Conservation (phyloP, 2,888 invertebrate species). For the Caenorhabditis macrosperma region DNA sequence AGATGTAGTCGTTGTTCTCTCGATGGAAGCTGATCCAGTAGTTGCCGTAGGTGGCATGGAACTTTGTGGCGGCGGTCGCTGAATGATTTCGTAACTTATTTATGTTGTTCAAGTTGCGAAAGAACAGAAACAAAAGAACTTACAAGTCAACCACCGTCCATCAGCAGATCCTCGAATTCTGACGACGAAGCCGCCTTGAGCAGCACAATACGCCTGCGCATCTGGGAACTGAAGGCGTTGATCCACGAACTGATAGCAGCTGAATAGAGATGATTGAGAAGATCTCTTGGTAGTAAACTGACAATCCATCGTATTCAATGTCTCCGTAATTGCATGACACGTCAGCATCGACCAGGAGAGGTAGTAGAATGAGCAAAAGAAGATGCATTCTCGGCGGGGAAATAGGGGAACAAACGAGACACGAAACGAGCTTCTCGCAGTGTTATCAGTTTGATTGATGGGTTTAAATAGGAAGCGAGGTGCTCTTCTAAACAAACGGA, state of each 20-base stretch:
- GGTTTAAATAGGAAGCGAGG: slow-evolving; percentile 17
- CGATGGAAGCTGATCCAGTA: slow-evolving; percentile 49
- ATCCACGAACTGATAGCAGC: slow-evolving; percentile 40
- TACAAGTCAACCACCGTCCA: slow-evolving; percentile 30
- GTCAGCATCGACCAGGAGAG: background rate
- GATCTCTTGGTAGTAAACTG: background rate
- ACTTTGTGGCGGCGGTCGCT: slow-evolving; percentile 40
- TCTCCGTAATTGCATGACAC: slow-evolving; percentile 33
- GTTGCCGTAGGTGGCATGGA: slow-evolving; percentile 44
- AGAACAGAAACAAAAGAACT: background rate
- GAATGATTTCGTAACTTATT: background rate
- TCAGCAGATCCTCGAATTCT: slow-evolving; percentile 25
- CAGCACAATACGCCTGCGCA: slow-evolving; percentile 37
- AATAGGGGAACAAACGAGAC: slow-evolving; percentile 7
- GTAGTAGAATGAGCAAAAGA: slow-evolving; percentile 2
- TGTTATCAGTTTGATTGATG: slow-evolving; percentile 33
- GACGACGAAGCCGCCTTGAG: slow-evolving; percentile 20
- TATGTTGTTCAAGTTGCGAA: too few relatives aligned
- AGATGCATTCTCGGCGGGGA: slow-evolving; percentile 7
- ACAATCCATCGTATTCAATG: slow-evolving; percentile 46
- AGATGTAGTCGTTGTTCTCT: slow-evolving; percentile 11
- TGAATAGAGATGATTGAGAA: background rate
- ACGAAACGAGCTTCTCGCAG: background rate
- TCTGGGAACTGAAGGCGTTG: slow-evolving; percentile 26
- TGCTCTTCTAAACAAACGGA: slow-evolving; percentile 39